Conservation (phyloP, 92 coral and sea anemone genomes). For the Desmophyllum pertusum region DNA sequence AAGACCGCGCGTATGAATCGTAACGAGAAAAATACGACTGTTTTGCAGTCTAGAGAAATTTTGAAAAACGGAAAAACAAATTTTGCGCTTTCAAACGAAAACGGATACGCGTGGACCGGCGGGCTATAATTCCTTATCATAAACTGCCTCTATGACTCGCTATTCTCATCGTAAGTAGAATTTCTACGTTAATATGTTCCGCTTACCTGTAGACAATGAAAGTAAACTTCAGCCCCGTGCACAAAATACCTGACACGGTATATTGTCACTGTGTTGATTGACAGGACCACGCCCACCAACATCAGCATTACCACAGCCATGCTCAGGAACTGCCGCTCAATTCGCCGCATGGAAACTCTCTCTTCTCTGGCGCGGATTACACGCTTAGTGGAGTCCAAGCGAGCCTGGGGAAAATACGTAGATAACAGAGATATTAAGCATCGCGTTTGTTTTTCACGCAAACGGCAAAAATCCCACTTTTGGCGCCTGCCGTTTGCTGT, state of each 20-base stretch:
- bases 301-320: slow-evolving; percentile 76
- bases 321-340: slow-evolving; percentile 90
- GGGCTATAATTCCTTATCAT: too few species aligned
- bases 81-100: too few species aligned
- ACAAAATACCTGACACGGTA: slow-evolving; percentile 60
- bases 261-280: slow-evolving; percentile 59
- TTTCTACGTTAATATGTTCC: background rate
- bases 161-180: background rate
- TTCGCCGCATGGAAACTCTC: slow-evolving; percentile 70
- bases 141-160: too few species aligned
- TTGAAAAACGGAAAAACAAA: too few species aligned
- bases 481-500: too few species aligned
- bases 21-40: too few species aligned
- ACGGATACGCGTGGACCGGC: too few species aligned
- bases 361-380: slow-evolving; percentile 88
- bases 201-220: slow-evolving; percentile 84
- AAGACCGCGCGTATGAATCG: too few species aligned
- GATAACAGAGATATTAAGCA: background rate
- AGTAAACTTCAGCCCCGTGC: slow-evolving; percentile 67
- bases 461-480: too few species aligned
- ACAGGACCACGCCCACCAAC: slow-evolving; percentile 76
- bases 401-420: slow-evolving; percentile 58
- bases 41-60: too few species aligned
- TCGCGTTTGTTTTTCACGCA: too few species aligned
- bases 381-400: slow-evolving; percentile 64